Percentiles rank a stretch among this genome's conserved stretches.
Evolutionary conservation across 1,140 invertebrate species (phyloP).

Genomic region (Aplysia californica): DNA sequence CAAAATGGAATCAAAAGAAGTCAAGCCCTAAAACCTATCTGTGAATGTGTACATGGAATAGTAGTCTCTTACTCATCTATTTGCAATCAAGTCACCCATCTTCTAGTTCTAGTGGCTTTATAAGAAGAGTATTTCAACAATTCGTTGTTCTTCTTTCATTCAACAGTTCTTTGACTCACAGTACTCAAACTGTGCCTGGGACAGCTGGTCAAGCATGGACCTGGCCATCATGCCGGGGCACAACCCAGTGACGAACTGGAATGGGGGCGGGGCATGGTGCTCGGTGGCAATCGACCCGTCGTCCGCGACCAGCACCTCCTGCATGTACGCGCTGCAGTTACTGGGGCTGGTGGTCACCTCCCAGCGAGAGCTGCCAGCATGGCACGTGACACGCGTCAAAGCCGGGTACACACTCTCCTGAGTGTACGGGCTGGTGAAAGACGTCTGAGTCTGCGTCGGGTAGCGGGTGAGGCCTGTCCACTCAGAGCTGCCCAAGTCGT

Average conservation of each 20-base stretch:
- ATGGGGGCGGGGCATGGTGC: neutral
- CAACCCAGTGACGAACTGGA: constrained; percentile 6
- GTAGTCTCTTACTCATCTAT: too few relatives aligned
- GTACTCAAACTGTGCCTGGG: neutral
- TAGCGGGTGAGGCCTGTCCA: neutral
- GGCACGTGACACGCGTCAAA: constrained; percentile 1
- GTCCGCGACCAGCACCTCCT: neutral
- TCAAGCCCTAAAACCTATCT: too few relatives aligned
- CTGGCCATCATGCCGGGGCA: neutral
- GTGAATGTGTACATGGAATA: too few relatives aligned
- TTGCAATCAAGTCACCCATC: too few relatives aligned
- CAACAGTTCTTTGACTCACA: too few relatives aligned
- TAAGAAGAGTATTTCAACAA: too few relatives aligned
- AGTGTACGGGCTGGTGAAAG: neutral
- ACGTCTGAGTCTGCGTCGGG: neutral
- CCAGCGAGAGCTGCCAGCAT: constrained; percentile 11
- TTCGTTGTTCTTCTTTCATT: too few relatives aligned
- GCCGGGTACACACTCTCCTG: neutral
- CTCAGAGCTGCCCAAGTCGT: neutral
- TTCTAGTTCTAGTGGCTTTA: too few relatives aligned
- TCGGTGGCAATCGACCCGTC: neutral
- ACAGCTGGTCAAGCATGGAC: neutral
- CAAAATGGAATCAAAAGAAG: too few relatives aligned
- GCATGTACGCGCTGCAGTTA: neutral
- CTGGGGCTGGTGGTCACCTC: neutral